Evolutionary conservation across 2,888 invertebrate species (phyloP).

Genomic region (Anaspis maculata): DNA sequence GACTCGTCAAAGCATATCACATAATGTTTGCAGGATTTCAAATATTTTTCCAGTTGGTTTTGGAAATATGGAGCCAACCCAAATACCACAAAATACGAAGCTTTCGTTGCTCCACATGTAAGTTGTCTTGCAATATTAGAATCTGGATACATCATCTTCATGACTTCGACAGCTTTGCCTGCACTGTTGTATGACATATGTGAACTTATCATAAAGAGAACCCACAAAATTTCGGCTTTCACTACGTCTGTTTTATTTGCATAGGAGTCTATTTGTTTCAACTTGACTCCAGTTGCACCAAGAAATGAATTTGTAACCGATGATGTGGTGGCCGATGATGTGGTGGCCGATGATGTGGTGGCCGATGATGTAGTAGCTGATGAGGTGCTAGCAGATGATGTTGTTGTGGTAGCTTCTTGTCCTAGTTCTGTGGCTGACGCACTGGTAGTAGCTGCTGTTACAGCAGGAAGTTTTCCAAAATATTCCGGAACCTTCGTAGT

Average conservation of each 20-base stretch:
- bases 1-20: constrained; percentile 1
- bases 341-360: too few species aligned
- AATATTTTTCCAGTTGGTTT: not conserved
- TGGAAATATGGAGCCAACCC: not conserved
- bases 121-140: not conserved
- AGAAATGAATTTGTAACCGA: not conserved
- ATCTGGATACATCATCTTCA: not conserved
- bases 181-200: not conserved
- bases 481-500: too few species aligned
- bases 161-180: not conserved
- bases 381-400: too few species aligned
- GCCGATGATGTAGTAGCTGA: too few species aligned
- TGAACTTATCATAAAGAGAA: not conserved
- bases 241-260: too few species aligned
- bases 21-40: not conserved
- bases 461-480: too few species aligned
- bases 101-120: not conserved
- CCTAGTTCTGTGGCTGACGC: too few species aligned
- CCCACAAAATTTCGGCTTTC: not conserved
- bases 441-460: too few species aligned
- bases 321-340: too few species aligned
- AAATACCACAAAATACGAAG: not conserved
- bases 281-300: not conserved
- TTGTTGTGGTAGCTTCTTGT: too few species aligned
- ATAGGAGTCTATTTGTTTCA: not conserved